These are phyloP conservation scores for Melinaea marsaeus DNA, from an alignment of 2,888 invertebrate genomes.

Conservation along the genomic window DNA sequence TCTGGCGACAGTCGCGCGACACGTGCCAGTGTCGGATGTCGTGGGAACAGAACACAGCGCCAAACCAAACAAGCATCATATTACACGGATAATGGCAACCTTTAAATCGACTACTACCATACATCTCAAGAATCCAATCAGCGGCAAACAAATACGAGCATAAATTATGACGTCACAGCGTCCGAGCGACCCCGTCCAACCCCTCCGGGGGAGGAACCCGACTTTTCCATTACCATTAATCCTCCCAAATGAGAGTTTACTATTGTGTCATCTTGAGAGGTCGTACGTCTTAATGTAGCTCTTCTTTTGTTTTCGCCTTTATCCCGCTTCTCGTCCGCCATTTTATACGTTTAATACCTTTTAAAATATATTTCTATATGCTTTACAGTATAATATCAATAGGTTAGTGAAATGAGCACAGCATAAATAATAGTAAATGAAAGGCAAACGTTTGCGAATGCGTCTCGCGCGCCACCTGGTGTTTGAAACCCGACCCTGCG, in stretches of 20 bases:
- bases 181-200: constrained; percentile 34
- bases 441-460: constrained; percentile 7
- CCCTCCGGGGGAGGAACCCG: constrained; percentile 39
- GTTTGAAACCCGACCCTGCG: constrained; percentile 41
- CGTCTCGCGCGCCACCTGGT: constrained; percentile 39
- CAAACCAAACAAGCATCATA: neutral
- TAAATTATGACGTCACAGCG: constrained; percentile 31
- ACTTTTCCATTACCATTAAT: constrained; percentile 61
- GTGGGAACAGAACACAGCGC: constrained; percentile 33
- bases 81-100: neutral
- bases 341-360: constrained; percentile 4
- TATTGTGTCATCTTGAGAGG: constrained; percentile 47
- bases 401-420: constrained; percentile 10
- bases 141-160: constrained; percentile 18
- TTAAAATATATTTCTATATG: too few species aligned
- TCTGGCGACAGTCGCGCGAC: constrained; percentile 26
- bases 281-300: constrained; percentile 48
- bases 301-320: constrained; percentile 39
- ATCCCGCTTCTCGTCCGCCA: constrained; percentile 20
- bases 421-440: constrained; percentile 3
- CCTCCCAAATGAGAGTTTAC: constrained; percentile 50
- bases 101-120: neutral
- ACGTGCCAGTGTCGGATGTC: constrained; percentile 39
- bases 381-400: neutral
- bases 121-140: constrained; percentile 23